Percentiles rank a stretch among this genome's conserved stretches.
phyloP scores from a whole-genome alignment of 2,113 vertebrate species.

The Ciconia boyciana region DNA sequence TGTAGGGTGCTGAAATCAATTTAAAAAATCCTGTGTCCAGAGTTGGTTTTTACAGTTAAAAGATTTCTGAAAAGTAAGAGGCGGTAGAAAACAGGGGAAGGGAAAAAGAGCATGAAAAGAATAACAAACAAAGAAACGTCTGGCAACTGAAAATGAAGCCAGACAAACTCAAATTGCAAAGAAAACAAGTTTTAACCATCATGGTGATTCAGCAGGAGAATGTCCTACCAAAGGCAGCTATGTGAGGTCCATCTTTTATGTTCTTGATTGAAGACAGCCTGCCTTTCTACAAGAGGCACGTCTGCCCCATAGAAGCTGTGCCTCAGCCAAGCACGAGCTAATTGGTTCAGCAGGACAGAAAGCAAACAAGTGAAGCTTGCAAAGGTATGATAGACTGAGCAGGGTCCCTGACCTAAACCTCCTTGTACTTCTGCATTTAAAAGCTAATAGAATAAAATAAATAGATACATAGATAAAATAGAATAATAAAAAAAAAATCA shows the following conservation, averaged over 20 bases:
- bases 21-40: neutral
- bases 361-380: neutral
- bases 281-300: neutral
- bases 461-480: too few relatives aligned
- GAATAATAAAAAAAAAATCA: neutral
- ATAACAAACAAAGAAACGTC: neutral
- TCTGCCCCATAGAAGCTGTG: neutral
- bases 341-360: neutral
- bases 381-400: neutral
- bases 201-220: neutral
- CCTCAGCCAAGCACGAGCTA: neutral
- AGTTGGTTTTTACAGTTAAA: neutral
- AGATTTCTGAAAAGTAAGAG: neutral
- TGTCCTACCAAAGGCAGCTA: neutral
- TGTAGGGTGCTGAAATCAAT: neutral
- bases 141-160: neutral
- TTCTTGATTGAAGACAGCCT: neutral
- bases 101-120: neutral
- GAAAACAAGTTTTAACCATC: neutral
- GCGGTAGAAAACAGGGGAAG: neutral
- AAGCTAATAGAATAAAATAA: neutral
- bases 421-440: neutral
- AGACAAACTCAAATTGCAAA: neutral
- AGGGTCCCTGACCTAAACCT: neutral
- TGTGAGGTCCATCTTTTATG: neutral